Base-by-base conservation (phyloP, 2,888 invertebrate genomes). In the Pseudococcus jackbeardsleyi region DNA sequence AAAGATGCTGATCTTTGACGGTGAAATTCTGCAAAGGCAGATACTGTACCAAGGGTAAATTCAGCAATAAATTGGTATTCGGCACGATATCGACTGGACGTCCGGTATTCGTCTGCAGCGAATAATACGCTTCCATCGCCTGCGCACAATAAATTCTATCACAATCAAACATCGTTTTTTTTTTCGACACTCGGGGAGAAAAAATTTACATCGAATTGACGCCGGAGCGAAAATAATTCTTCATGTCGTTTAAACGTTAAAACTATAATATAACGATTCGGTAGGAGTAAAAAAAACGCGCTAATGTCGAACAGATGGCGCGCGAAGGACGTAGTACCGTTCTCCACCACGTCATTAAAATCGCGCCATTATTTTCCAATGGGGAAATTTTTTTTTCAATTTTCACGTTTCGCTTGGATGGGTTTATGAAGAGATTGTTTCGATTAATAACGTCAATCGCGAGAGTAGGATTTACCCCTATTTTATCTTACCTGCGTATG, bases 1-100 rank as follows among this genome's bases (percentile, higher is more conserved):
- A 92, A 89, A 98, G 93, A 92, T 98, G 97, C 90, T 98, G 98
- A 92, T 98, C 98, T 91, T 97, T 97, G 89, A 96, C 95, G 91
- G 96, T 95, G 92, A 96, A 96, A 92, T 96, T 96, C 89, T 96
- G 94, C 48, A 96, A 95, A 82, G 96, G 96, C 91, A 96, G 95
- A 91, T 96, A 95, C 91, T 96, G 96, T 86, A 96, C 94, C 89
- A 96, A 94, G 1, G 97, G 96, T 91, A 97, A 93, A 92, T 96
- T 96, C 89, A 96, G 94, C 11, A 97, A 96, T 91, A 97, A 93
- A 93, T 97, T 96, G 54, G 96, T 95, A 91, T 96, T 94, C 1
- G 96, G 96, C 89, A 96, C 92, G 90, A 95, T 94, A 93, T 89
- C 90, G 89, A 89, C 91, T 90, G 93, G 93, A 85, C 90, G 90